Evolutionary conservation across 2,113 vertebrate genomes (phyloP).

Genomic region (Brevimyrus niger): DNA sequence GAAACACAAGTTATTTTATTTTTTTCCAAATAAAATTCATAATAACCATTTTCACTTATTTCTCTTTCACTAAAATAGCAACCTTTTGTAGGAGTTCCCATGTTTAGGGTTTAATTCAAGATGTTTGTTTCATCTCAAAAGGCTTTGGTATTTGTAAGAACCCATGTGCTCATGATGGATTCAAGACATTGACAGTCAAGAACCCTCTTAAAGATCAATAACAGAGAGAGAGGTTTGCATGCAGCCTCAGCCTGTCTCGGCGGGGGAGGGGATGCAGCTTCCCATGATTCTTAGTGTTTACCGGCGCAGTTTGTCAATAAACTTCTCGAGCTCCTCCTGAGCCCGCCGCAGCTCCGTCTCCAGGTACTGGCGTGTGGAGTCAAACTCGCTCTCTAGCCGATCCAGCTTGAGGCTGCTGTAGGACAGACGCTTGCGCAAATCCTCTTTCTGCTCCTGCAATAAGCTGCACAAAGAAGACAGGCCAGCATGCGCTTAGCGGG

Average conservation of each 20-base stretch:
- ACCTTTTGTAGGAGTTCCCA: neutral
- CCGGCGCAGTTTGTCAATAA: slow-evolving; percentile 95
- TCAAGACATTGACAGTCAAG: neutral
- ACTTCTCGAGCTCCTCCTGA: slow-evolving; percentile 93
- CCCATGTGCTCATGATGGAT: neutral
- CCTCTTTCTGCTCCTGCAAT: slow-evolving; percentile 90
- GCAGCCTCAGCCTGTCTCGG: neutral
- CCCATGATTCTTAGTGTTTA: slow-evolving; percentile 32
- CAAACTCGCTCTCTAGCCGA: slow-evolving; percentile 85
- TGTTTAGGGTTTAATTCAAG: neutral
- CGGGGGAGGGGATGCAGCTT: too few relatives aligned
- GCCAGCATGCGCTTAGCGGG: slow-evolving; percentile 13
- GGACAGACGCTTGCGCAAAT: slow-evolving; percentile 78
- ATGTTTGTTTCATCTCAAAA: neutral
- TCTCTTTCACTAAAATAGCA: neutral
- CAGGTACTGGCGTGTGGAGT: slow-evolving; percentile 87
- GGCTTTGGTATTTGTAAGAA: neutral
- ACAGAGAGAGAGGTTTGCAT: neutral
- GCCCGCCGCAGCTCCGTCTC: slow-evolving; percentile 90
- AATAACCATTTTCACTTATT: neutral
- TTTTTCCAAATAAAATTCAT: neutral
- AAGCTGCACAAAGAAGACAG: slow-evolving; percentile 59
- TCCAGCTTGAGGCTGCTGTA: slow-evolving; percentile 88
- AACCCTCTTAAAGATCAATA: neutral
- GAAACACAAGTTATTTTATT: neutral